Percentiles rank a stretch among this genome's conserved stretches.
phyloP scores from a whole-genome alignment of 2,113 vertebrate genomes.

The Macrotus californicus region DNA sequence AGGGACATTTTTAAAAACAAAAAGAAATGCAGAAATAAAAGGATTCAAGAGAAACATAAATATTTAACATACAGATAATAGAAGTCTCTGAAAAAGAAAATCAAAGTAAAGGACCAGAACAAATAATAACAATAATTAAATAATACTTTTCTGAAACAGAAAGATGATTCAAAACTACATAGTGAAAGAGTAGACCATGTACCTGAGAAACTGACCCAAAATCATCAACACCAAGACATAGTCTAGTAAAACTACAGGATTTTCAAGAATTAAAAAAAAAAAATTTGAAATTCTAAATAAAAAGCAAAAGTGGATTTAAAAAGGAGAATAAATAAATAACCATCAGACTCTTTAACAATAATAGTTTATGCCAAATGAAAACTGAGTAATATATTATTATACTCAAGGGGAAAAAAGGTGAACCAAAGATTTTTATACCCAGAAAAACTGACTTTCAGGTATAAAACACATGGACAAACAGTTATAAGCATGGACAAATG shows the following conservation, averaged over 20 bases:
- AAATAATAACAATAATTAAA: neutral
- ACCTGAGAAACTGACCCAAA: neutral
- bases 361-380: neutral
- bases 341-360: neutral
- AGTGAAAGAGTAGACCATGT: neutral
- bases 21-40: neutral
- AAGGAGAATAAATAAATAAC: neutral
- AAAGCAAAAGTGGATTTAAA: neutral
- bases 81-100: neutral
- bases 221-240: neutral
- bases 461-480: neutral
- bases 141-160: neutral
- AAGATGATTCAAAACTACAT: neutral
- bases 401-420: neutral
- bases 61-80: neutral
- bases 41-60: neutral
- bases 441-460: neutral
- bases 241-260: neutral
- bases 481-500: neutral
- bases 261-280: neutral
- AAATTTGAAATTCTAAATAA: neutral
- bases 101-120: neutral
- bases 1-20: no score
- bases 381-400: neutral
- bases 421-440: neutral